Evolutionary conservation across 2,113 vertebrate genomes (phyloP).

Genomic region (Catharus minimus): DNA sequence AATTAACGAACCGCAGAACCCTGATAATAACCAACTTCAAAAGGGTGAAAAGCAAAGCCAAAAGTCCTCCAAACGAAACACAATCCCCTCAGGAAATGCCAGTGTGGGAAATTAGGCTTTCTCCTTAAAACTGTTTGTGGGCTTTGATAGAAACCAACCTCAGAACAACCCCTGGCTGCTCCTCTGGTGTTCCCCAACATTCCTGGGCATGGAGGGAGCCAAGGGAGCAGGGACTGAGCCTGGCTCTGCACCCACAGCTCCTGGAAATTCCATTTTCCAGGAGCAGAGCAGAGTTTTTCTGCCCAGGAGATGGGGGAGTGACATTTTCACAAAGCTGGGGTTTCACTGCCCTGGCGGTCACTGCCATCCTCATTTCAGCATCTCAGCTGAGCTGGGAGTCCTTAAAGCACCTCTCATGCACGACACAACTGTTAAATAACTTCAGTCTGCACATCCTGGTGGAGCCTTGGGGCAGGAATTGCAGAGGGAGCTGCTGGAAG

Average conservation of each 20-base stretch:
- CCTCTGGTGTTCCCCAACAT: accelerated
- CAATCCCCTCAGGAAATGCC: not conserved
- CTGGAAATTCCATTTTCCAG: not conserved
- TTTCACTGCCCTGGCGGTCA: not conserved
- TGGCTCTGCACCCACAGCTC: accelerated
- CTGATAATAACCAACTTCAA: slow-evolving; percentile 6
- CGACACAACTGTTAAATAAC: not conserved
- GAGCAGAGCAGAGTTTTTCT: not conserved
- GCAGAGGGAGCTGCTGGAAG: not conserved
- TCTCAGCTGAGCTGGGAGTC: not conserved
- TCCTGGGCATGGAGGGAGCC: accelerated
- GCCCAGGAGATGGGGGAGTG: not conserved
- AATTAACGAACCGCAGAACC: not conserved
- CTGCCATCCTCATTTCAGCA: not conserved
- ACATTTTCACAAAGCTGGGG: not conserved
- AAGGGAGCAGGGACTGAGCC: not conserved
- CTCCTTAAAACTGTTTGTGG: not conserved
- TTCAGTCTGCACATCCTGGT: not conserved
- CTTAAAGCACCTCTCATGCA: not conserved
- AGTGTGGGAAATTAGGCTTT: not conserved
- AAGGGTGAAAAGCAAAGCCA: slow-evolving; percentile 14
- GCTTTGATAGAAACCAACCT: not conserved
- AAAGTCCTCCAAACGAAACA: not conserved
- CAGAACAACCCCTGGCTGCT: accelerated
- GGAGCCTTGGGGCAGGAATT: not conserved